These are phyloP conservation scores for Petrocephalus sullivani DNA, from an alignment of 2,797 vertebrate genomes.

Conservation along the genomic window DNA sequence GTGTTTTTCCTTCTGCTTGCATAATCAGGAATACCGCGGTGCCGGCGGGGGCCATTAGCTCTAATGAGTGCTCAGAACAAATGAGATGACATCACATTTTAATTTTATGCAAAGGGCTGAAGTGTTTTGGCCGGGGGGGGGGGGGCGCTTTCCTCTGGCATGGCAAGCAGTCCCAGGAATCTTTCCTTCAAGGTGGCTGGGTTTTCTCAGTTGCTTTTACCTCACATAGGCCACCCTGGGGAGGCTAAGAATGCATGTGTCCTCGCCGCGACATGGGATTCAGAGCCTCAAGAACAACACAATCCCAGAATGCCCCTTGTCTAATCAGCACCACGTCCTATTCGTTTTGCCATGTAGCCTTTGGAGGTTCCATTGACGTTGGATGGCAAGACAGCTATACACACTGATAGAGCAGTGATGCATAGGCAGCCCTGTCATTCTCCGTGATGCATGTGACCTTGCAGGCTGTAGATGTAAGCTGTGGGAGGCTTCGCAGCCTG, in stretches of 20 bases:
- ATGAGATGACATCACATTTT: conserved; percentile 58
- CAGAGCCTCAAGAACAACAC: background rate
- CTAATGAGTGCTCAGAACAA: conserved; percentile 51
- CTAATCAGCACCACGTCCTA: background rate
- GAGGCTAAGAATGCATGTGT: background rate
- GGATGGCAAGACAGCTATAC: background rate
- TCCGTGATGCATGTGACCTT: background rate
- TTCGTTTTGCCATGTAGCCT: background rate
- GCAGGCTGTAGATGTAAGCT: background rate
- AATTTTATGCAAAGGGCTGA: conserved; percentile 41
- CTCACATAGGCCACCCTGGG: background rate
- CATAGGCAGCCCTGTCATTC: background rate
- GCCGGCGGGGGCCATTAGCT: conserved; percentile 51
- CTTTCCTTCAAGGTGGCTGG: background rate
- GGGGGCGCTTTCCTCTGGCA: conserved; percentile 17
- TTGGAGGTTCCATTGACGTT: conserved; percentile 30
- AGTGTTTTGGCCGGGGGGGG: conserved; percentile 35
- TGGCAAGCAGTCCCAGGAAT: conserved; percentile 6
- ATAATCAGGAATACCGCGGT: conserved; percentile 55
- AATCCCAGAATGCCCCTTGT: background rate
- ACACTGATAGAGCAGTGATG: background rate
- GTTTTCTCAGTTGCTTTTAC: conserved; percentile 15
- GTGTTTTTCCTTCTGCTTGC: conserved; percentile 46
- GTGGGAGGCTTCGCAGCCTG: background rate
- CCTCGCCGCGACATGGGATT: background rate